A percentile compares a stretch with the other conserved stretches of the same genome.
phyloP scores from a whole-genome alignment of 2,113 vertebrate species.

The Brachyistius frenatus region DNA sequence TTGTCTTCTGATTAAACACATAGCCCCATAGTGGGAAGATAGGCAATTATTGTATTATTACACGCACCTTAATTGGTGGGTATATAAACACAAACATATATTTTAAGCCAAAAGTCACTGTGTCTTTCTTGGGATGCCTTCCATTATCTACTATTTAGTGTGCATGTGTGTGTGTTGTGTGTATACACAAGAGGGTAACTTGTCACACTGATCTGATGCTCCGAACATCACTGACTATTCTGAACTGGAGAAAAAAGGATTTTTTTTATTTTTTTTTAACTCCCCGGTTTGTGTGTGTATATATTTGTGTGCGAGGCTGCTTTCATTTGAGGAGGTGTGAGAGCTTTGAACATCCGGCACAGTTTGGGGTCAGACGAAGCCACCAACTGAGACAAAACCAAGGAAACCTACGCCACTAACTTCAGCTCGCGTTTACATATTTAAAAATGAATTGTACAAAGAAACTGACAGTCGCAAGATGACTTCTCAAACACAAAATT shows the following conservation, averaged over 20 bases:
- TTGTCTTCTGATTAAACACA: conserved; percentile 75
- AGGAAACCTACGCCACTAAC: conserved; percentile 14
- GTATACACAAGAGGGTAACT: conserved; percentile 41
- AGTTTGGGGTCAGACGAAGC: conserved; percentile 44
- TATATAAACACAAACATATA: conserved; percentile 43
- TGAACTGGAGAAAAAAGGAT: conserved; percentile 20
- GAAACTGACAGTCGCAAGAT: too few relatives aligned
- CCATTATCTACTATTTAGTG: conserved; percentile 33
- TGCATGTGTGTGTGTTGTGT: conserved; percentile 21
- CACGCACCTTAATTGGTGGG: conserved; percentile 49
- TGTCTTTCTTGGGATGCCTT: conserved; percentile 49
- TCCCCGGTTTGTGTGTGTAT: not conserved
- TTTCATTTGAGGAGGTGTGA: conserved; percentile 25
- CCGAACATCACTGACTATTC: conserved; percentile 54
- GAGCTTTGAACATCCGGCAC: conserved; percentile 43
- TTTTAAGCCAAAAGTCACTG: conserved; percentile 49
- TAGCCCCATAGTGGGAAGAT: conserved; percentile 59
- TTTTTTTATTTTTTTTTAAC: conserved; percentile 12
- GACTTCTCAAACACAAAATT: not conserved
- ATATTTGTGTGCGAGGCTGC: not conserved
- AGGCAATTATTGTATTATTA: conserved; percentile 71
- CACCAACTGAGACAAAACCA: conserved; percentile 12
- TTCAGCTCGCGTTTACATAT: not conserved
- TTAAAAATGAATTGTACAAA: conserved; percentile 2
- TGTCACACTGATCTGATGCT: conserved; percentile 50